phyloP scores from a whole-genome alignment of 1,140 invertebrate genomes.

The Rhyacophila brunnea region DNA sequence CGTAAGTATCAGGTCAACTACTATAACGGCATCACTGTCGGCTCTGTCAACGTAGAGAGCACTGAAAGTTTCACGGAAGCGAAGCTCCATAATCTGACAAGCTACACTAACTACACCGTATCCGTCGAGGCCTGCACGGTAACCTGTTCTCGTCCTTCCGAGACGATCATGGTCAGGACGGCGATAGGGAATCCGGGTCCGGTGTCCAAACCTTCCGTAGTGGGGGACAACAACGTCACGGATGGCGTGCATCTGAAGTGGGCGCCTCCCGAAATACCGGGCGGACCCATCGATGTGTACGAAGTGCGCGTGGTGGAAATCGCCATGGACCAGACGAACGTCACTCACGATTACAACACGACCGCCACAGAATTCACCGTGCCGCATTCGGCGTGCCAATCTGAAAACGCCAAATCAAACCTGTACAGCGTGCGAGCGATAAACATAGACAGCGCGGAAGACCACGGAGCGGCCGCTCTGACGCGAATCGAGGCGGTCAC shows the following conservation, averaged over 20 bases:
- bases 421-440: conserved; percentile 46
- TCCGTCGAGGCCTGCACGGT: conserved; percentile 70
- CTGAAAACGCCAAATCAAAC: conserved; percentile 38
- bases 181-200: conserved; percentile 60
- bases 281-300: conserved; percentile 63
- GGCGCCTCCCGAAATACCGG: conserved; percentile 54
- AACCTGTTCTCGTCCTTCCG: conserved; percentile 57
- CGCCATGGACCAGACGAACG: conserved; percentile 38
- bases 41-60: conserved; percentile 36
- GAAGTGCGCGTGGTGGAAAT: conserved; percentile 52
- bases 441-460: conserved; percentile 45
- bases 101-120: conserved; percentile 65
- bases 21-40: conserved; percentile 30
- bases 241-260: conserved; percentile 54
- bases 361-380: conserved; percentile 40
- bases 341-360: conserved; percentile 41
- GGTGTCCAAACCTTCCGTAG: conserved; percentile 51
- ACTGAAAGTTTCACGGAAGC: conserved; percentile 38
- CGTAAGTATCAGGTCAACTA: conserved; percentile 68
- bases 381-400: conserved; percentile 41
- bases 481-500: conserved; percentile 35
- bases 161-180: conserved; percentile 52
- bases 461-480: conserved; percentile 40
- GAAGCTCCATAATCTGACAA: conserved; percentile 42
- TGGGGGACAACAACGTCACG: conserved; percentile 40